Percentiles rank a stretch among this genome's conserved stretches.
These are phyloP conservation scores for Macrobrachium nipponense DNA, from an alignment of 1,140 invertebrate species.

Conservation along the genomic window DNA sequence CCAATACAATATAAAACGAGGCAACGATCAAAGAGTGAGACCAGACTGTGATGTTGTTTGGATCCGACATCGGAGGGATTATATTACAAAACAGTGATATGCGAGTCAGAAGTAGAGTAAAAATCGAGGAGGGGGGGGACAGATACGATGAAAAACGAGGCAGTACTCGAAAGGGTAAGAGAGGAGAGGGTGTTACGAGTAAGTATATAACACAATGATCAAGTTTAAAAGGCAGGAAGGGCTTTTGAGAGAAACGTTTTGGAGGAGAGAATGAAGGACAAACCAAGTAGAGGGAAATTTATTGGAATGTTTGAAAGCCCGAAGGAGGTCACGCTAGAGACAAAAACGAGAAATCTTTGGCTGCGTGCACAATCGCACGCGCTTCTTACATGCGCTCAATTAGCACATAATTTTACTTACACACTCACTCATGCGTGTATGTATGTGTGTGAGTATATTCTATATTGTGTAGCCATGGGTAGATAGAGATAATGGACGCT, in stretches of 20 bases:
- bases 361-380: not conserved
- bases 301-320: not conserved
- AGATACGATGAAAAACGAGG: too few species aligned
- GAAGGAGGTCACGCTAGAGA: not conserved
- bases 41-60: too few species aligned
- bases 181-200: too few species aligned
- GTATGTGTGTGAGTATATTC: not conserved
- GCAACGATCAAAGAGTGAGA: too few species aligned
- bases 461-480: too few species aligned
- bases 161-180: too few species aligned
- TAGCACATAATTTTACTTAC: not conserved
- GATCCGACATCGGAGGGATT: too few species aligned
- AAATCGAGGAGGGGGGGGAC: too few species aligned
- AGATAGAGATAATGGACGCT: too few species aligned
- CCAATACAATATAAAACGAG: too few species aligned
- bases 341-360: not conserved
- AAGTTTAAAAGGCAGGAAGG: not conserved
- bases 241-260: not conserved
- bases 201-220: not conserved
- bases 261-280: conserved; percentile 7
- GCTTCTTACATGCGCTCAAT: not conserved
- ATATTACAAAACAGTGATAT: too few species aligned
- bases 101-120: too few species aligned
- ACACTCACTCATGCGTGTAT: conserved; percentile 5
- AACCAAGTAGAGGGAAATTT: not conserved